Percentiles rank a stretch among this genome's conserved stretches.
These are phyloP conservation scores for Berghia stephanieae DNA, from an alignment of 1,140 invertebrate genomes.

Conservation along the genomic window DNA sequence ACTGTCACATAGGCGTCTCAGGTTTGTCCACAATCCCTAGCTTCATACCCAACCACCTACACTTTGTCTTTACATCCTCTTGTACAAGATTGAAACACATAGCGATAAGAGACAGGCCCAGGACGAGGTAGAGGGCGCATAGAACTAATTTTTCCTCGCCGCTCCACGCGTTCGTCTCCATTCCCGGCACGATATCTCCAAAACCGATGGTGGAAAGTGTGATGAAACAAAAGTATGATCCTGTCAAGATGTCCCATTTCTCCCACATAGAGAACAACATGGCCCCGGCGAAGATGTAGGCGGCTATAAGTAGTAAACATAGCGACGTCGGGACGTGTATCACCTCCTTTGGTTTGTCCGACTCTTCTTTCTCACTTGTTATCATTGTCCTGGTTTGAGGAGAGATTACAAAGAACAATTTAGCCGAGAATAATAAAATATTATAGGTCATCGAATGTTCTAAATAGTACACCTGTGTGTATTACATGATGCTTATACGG, in stretches of 20 bases:
- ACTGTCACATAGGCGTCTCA: slow-evolving; percentile 34
- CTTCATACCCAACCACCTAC: slow-evolving; percentile 72
- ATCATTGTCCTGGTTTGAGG: slow-evolving; percentile 38
- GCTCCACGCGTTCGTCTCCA: slow-evolving; percentile 55
- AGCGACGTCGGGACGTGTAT: slow-evolving; percentile 58
- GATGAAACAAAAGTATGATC: slow-evolving; percentile 94
- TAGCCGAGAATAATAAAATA: too few relatives aligned
- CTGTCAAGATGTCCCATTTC: slow-evolving; percentile 82
- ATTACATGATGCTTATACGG: too few relatives aligned
- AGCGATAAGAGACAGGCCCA: slow-evolving; percentile 96
- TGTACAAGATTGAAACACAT: slow-evolving; percentile 99
- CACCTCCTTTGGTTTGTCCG: slow-evolving; percentile 49
- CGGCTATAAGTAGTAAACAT: slow-evolving; percentile 61
- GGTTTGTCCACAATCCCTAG: slow-evolving; percentile 57
- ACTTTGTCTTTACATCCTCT: slow-evolving; percentile 83
- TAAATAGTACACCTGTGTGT: too few relatives aligned
- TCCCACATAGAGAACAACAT: slow-evolving; percentile 65
- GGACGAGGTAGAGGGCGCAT: slow-evolving; percentile 72
- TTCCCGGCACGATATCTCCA: slow-evolving; percentile 84
- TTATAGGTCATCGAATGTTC: too few relatives aligned
- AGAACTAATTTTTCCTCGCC: slow-evolving; percentile 60
- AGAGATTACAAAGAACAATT: too few relatives aligned
- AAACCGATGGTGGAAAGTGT: slow-evolving; percentile 83
- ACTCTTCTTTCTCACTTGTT: slow-evolving; percentile 43
- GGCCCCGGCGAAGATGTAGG: slow-evolving; percentile 65